Percentiles rank a stretch among this genome's conserved stretches.
Conservation (phyloP, 2,888 invertebrate species). For the Steromphala cineraria region DNA sequence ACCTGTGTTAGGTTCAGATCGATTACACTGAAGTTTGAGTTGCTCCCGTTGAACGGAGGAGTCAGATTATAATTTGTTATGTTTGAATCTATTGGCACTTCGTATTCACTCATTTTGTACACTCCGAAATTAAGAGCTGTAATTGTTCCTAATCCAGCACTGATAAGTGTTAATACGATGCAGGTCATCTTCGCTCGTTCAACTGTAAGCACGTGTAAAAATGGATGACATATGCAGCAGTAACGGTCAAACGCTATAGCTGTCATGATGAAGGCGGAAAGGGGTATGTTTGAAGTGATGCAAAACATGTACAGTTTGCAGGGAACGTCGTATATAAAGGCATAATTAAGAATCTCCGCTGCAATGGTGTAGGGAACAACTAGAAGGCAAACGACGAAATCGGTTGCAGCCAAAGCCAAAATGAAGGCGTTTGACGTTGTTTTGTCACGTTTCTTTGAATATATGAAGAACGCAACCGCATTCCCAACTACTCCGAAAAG, state of each 20-base stretch:
- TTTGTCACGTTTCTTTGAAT: slow-evolving; percentile 56
- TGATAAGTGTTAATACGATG: slow-evolving; percentile 42
- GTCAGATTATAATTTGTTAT: not conserved
- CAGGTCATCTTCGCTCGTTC: slow-evolving; percentile 53
- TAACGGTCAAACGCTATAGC: slow-evolving; percentile 69
- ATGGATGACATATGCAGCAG: slow-evolving; percentile 72
- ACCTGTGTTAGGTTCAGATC: not conserved
- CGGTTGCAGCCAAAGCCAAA: slow-evolving; percentile 64
- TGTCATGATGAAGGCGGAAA: slow-evolving; percentile 70
- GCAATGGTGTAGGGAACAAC: slow-evolving; percentile 65
- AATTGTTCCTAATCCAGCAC: slow-evolving; percentile 51
- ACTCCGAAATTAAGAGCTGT: slow-evolving; percentile 53
- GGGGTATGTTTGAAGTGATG: slow-evolving; percentile 70
- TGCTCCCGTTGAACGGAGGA: not conserved
- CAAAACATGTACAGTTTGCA: slow-evolving; percentile 71
- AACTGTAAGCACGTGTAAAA: slow-evolving; percentile 61
- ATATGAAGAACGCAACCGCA: slow-evolving; percentile 67
- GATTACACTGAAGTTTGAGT: not conserved
- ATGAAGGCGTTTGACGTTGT: slow-evolving; percentile 68
- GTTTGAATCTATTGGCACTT: not conserved
- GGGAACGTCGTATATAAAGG: slow-evolving; percentile 55
- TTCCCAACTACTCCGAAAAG: slow-evolving; percentile 65
- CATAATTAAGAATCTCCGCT: slow-evolving; percentile 55
- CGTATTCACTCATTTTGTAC: slow-evolving; percentile 17
- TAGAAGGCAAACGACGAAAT: slow-evolving; percentile 62